Conservation (phyloP, 1,140 invertebrate species). For the Colletes gigas region DNA sequence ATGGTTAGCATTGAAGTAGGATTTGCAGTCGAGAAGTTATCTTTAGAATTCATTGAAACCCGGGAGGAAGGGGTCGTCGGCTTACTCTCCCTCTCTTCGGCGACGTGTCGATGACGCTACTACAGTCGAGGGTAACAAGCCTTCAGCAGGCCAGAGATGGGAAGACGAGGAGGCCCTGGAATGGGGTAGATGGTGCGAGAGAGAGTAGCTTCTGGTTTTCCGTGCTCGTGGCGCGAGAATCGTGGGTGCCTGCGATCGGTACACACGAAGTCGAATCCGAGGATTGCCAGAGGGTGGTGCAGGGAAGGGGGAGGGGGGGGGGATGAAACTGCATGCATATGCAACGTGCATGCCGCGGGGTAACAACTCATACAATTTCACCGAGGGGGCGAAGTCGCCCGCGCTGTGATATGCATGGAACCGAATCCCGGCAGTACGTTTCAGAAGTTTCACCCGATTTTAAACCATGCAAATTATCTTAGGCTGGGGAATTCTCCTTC, state of each 20-base stretch:
- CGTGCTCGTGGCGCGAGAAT: constrained; percentile 4
- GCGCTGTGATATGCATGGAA: constrained; percentile 73
- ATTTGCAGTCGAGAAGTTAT: constrained; percentile 64
- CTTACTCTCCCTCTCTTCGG: constrained; percentile 6
- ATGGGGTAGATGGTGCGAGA: not conserved
- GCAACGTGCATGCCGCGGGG: constrained; percentile 76
- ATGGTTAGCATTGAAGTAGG: constrained; percentile 29
- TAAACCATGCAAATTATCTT: constrained; percentile 46
- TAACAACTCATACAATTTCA: constrained; percentile 77
- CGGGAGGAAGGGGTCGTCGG: constrained; percentile 18
- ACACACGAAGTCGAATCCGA: not conserved
- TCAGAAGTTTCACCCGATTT: constrained; percentile 65
- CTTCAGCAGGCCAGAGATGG: not conserved
- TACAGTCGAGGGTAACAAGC: constrained; percentile 40
- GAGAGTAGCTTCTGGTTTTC: constrained; percentile 25
- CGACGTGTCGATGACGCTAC: constrained; percentile 54
- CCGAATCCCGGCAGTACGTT: constrained; percentile 69
- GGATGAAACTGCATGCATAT: constrained; percentile 74
- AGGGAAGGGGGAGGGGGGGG: constrained; percentile 5
- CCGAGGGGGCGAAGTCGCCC: constrained; percentile 65
- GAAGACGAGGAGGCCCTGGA: not conserved
- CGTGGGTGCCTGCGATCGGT: not conserved
- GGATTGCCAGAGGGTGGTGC: not conserved
- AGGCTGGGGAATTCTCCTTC: not conserved
- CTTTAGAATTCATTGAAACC: constrained; percentile 74